Evolutionary conservation across 2,797 vertebrate species (phyloP).

Genomic region (Echeneis naucrates): DNA sequence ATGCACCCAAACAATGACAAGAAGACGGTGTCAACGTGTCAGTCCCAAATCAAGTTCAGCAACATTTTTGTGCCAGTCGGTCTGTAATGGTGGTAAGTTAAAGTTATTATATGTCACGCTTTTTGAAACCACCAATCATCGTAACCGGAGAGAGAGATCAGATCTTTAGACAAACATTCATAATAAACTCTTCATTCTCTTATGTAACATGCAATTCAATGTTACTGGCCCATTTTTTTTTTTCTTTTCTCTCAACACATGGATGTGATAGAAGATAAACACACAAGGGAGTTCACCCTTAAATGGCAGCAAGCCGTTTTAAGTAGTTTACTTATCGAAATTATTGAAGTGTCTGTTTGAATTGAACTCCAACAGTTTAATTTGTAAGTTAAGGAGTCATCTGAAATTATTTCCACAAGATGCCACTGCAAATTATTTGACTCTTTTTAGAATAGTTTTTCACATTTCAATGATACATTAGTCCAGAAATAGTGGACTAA

Average conservation of each 20-base stretch:
- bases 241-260: not conserved
- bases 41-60: constrained; percentile 26
- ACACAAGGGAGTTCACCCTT: not conserved
- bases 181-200: not conserved
- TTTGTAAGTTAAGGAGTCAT: not conserved
- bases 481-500: not conserved
- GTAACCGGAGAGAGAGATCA: not conserved
- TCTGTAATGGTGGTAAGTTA: not conserved
- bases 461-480: not conserved
- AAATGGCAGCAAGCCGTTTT: not conserved
- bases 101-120: constrained; percentile 5
- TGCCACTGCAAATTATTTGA: not conserved
- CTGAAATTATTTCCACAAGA: not conserved
- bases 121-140: not conserved
- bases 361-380: not conserved
- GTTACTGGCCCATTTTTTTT: accelerated
- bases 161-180: not conserved
- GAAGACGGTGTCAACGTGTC: constrained; percentile 18
- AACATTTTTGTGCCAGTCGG: constrained; percentile 34
- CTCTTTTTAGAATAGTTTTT: not conserved
- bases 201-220: not conserved
- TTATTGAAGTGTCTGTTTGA: not conserved
- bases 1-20: constrained; percentile 21
- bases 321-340: not conserved
- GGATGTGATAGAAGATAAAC: not conserved